A percentile compares a stretch with the other conserved stretches of the same genome.
These are phyloP conservation scores for Tineola bisselliella DNA, from an alignment of 2,888 invertebrate species.

Conservation along the genomic window DNA sequence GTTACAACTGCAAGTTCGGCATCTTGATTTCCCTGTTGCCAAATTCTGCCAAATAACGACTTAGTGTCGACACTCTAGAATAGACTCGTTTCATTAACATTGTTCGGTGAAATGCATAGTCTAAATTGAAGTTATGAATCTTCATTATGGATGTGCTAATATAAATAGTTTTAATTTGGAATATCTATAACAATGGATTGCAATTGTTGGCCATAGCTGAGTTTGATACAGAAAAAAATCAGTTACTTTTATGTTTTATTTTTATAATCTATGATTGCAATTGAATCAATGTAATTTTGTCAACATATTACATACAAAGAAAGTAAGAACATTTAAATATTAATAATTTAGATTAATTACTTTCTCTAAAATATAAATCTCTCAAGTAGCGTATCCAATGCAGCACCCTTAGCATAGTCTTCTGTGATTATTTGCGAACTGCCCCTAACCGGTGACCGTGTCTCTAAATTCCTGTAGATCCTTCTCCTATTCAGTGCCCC, in stretches of 20 bases:
- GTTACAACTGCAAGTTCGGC: constrained; percentile 37
- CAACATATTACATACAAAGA: too few relatives aligned
- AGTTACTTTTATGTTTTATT: too few relatives aligned
- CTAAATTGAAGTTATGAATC: neutral
- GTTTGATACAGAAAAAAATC: too few relatives aligned
- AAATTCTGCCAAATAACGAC: constrained; percentile 40
- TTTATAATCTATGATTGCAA: too few relatives aligned
- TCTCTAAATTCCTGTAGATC: constrained; percentile 57
- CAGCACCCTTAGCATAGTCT: neutral
- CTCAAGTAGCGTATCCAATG: neutral
- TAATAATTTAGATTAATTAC: neutral
- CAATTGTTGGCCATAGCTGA: too few relatives aligned
- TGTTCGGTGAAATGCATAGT: constrained; percentile 1
- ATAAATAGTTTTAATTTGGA: neutral
- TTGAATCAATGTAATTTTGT: too few relatives aligned
- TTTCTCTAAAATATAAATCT: neutral
- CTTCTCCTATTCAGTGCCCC: constrained; percentile 51
- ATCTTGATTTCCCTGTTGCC: constrained; percentile 59
- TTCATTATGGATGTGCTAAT: neutral
- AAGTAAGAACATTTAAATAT: too few relatives aligned
- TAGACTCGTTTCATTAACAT: constrained; percentile 13
- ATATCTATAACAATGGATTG: too few relatives aligned
- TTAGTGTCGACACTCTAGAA: neutral
- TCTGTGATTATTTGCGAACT: constrained; percentile 8
- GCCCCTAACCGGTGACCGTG: constrained; percentile 18